These are phyloP conservation scores for Sialis lutaria DNA, from an alignment of 2,888 invertebrate genomes.

Conservation along the genomic window DNA sequence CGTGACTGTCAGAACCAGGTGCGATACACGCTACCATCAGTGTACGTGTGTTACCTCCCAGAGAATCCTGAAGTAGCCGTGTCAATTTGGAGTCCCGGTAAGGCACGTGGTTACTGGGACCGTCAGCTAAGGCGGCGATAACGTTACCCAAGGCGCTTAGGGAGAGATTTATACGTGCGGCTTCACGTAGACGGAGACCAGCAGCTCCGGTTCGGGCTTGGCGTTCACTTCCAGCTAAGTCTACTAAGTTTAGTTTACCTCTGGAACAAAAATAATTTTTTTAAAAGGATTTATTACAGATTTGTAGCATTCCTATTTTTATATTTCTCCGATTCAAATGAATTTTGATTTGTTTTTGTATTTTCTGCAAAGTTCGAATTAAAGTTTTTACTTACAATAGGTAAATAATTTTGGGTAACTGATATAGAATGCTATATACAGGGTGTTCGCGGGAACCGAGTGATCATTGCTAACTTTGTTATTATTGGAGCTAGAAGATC, in stretches of 20 bases:
- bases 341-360: background rate
- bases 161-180: constrained; percentile 77
- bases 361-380: too few species aligned
- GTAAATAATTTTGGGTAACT: too few species aligned
- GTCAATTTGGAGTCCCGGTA: constrained; percentile 78
- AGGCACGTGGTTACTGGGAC: constrained; percentile 62
- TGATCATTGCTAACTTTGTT: too few species aligned
- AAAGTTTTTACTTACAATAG: too few species aligned
- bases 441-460: too few species aligned
- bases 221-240: constrained; percentile 76
- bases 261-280: constrained; percentile 5
- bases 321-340: background rate
- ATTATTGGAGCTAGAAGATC: too few species aligned
- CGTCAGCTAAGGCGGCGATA: constrained; percentile 72
- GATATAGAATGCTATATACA: too few species aligned
- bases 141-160: constrained; percentile 79
- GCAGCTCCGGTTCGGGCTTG: constrained; percentile 73
- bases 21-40: constrained; percentile 77
- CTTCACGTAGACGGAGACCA: constrained; percentile 71
- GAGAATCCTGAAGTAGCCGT: constrained; percentile 57
- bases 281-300: constrained; percentile 6
- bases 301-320: too few species aligned
- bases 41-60: constrained; percentile 78
- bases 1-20: constrained; percentile 66
- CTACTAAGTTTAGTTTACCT: constrained; percentile 72